Conservation (phyloP, 2,113 vertebrate species). For the Fukomys damarensis region DNA sequence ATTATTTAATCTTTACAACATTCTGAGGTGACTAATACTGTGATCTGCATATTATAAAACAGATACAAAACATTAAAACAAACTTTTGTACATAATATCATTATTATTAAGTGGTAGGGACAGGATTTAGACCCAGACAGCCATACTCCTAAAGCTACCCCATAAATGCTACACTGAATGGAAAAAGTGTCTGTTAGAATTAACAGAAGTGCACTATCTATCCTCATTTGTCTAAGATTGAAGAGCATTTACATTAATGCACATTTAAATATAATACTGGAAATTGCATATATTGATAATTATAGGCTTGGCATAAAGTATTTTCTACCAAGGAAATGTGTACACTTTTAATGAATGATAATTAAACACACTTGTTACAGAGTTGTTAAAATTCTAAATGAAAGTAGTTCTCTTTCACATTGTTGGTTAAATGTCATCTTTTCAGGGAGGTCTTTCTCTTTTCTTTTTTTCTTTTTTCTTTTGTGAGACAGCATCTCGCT, state of each 20-base stretch:
- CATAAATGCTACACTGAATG: background rate
- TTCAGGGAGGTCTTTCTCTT: background rate
- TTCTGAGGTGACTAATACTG: background rate
- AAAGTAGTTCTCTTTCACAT: background rate
- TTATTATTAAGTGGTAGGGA: background rate
- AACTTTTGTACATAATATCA: background rate
- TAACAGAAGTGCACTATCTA: background rate
- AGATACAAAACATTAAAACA: background rate
- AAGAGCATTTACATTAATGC: background rate
- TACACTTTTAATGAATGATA: background rate
- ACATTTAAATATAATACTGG: background rate
- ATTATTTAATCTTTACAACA: background rate
- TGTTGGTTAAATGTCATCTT: background rate
- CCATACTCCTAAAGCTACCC: background rate
- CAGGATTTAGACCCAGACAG: background rate
- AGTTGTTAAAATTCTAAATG: conserved; percentile 42
- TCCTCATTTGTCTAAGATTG: background rate
- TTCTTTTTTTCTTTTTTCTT: no score
- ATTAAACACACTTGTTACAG: conserved; percentile 9
- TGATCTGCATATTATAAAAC: background rate
- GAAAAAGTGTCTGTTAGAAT: background rate
- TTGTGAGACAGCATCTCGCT: no score
- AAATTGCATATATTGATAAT: conserved; percentile 2
- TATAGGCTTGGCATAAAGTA: background rate
- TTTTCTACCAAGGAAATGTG: background rate